Conservation (phyloP, 2,113 vertebrate genomes). For the Calyptommatus sinebrachiatus region DNA sequence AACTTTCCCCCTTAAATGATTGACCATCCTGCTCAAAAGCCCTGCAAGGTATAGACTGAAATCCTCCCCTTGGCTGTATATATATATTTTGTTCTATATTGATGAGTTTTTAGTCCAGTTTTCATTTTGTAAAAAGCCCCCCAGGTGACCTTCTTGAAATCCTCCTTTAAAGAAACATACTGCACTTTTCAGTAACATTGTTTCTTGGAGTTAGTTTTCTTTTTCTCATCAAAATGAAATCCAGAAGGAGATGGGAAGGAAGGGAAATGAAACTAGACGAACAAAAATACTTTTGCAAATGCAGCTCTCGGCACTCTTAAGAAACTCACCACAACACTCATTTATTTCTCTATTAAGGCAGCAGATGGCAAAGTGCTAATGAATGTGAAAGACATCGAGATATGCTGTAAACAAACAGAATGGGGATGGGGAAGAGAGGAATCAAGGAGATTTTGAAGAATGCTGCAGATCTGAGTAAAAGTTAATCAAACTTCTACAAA, state of each 20-base stretch:
- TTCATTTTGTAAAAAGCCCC: background rate
- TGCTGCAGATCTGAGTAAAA: constrained; percentile 18
- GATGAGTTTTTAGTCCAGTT: background rate
- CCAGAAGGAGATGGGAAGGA: constrained; percentile 24
- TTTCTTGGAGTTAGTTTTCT: background rate
- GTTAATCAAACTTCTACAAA: background rate
- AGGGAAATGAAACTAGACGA: constrained; percentile 31
- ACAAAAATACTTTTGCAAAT: constrained; percentile 60
- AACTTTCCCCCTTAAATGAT: background rate
- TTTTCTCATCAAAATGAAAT: constrained; percentile 3
- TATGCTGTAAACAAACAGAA: constrained; percentile 43
- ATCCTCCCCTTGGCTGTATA: background rate
- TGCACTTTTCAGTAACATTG: background rate
- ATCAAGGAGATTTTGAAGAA: constrained; percentile 30
- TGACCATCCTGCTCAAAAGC: background rate
- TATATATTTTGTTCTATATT: background rate
- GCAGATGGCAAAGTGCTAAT: constrained; percentile 71
- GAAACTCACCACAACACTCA: constrained; percentile 46
- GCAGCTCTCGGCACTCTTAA: constrained; percentile 47
- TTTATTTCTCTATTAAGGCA: constrained; percentile 67
- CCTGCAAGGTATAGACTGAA: background rate
- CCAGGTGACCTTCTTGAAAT: background rate
- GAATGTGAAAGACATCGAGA: constrained; percentile 51
- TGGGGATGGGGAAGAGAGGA: constrained; percentile 20
- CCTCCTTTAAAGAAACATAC: background rate